phyloP scores from a whole-genome alignment of 2,888 invertebrate genomes.

The Helobdella robusta region DNA sequence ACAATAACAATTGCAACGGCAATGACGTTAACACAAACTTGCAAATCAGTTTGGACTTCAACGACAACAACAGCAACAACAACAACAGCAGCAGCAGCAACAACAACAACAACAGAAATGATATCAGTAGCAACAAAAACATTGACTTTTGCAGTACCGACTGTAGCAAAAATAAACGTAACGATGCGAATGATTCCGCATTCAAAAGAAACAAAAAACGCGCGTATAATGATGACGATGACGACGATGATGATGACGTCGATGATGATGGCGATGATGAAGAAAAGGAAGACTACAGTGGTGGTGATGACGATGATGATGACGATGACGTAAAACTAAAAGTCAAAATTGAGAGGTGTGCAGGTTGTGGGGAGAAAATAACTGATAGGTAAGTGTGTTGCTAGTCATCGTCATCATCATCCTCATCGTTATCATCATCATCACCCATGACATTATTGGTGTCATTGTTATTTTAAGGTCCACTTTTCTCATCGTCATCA shows the following conservation, averaged over 20 bases:
- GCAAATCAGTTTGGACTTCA: neutral
- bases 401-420: too few relatives aligned
- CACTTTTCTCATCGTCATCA: neutral
- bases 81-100: slow-evolving; percentile 2
- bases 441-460: too few relatives aligned
- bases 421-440: too few relatives aligned
- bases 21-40: neutral
- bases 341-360: slow-evolving; percentile 55
- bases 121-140: neutral
- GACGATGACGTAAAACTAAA: slow-evolving; percentile 18
- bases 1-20: neutral
- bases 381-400: slow-evolving; percentile 62
- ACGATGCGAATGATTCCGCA: too few relatives aligned
- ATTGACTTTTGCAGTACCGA: too few relatives aligned
- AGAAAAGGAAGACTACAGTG: neutral
- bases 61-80: neutral
- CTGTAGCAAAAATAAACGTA: too few relatives aligned
- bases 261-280: slow-evolving; percentile 8
- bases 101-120: slow-evolving; percentile 4
- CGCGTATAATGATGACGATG: neutral
- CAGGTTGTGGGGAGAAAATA: slow-evolving; percentile 77
- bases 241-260: neutral
- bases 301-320: neutral
- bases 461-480: neutral
- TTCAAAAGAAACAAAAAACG: neutral